A percentile compares a stretch with the other conserved stretches of the same genome.
These are phyloP conservation scores for Hozukius guyotensis DNA, from an alignment of 2,797 vertebrate species.

Conservation along the genomic window DNA sequence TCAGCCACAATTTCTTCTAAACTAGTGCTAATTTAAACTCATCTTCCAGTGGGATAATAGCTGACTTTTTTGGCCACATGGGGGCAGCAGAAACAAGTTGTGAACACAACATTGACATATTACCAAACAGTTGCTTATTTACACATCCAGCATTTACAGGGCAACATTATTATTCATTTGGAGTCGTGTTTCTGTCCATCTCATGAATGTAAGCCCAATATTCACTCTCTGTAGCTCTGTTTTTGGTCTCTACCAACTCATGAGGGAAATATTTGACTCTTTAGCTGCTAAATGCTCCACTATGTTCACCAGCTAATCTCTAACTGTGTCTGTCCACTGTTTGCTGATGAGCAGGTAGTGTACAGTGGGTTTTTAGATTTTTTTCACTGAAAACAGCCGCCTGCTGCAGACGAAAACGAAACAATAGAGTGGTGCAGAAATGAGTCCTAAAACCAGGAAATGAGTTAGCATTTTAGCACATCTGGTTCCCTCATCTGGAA, in stretches of 20 bases:
- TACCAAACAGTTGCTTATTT: not conserved
- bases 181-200: not conserved
- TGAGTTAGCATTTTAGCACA: no score
- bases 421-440: not conserved
- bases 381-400: not conserved
- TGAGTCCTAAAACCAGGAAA: no score
- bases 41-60: not conserved
- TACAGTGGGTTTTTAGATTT: not conserved
- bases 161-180: not conserved
- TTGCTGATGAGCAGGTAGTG: not conserved
- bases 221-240: not conserved
- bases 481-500: no score
- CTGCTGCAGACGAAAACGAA: not conserved
- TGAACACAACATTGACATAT: not conserved
- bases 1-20: not conserved
- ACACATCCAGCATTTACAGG: not conserved
- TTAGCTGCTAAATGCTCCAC: not conserved
- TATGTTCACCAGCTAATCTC: no score
- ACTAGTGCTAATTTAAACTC: not conserved
- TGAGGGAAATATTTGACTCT: not conserved
- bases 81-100: not conserved
- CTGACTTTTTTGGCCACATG: not conserved
- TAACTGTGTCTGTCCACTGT: not conserved
- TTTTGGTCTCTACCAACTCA: not conserved
- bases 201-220: not conserved